Base-by-base conservation (phyloP, 2,797 vertebrate species). In the Paratrypauchen microcephalus region DNA sequence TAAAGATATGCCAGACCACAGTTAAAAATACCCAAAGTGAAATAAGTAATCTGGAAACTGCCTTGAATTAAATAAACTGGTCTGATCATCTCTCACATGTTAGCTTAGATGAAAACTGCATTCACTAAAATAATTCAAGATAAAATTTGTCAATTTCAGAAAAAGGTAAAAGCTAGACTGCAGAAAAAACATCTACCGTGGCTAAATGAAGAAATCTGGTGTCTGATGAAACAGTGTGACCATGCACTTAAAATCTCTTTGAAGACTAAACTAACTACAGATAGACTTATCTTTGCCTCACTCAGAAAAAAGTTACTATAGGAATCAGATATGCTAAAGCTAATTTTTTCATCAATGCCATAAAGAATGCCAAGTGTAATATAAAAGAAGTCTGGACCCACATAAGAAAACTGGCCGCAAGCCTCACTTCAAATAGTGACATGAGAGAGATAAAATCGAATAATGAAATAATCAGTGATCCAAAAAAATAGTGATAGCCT, bases 151-250 rank as follows among this genome's bases (percentile, higher is more conserved):
- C 8, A 3, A 57, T 26, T 26, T 15, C 12, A 57, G 23, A 57
- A 3, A 57, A 16, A 3, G 13, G 4, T 26, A 11, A 26, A 57
- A 24, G 24, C 0, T 6, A 57, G 55, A 26, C 55, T 24, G 0
- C 55, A 57, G 55, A 18, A 28, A 7, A 36, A 36, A 36, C 32
- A 36, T 36, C 8, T 36, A 9, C 32, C 32, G 7, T 58, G 56
- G 56, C 4, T 30, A 0, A 58, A 58, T 13, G 55, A 57, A 5
- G 13, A 9, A 28, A 15, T 30, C 4, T 62, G 32, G 32, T 2
- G 8, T 36, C 11, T 69, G 32, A 54, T 69, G 59, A 62, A 69
- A 39, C 11, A 62, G 23, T 32, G 47, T 12, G 45, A 39, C 12
- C 15, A n/a, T 2, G 21, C 30, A 13, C 21, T 48, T 24, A 61